These are phyloP conservation scores for Calidris pygmaea DNA, from an alignment of 2,113 vertebrate species.

Conservation along the genomic window DNA sequence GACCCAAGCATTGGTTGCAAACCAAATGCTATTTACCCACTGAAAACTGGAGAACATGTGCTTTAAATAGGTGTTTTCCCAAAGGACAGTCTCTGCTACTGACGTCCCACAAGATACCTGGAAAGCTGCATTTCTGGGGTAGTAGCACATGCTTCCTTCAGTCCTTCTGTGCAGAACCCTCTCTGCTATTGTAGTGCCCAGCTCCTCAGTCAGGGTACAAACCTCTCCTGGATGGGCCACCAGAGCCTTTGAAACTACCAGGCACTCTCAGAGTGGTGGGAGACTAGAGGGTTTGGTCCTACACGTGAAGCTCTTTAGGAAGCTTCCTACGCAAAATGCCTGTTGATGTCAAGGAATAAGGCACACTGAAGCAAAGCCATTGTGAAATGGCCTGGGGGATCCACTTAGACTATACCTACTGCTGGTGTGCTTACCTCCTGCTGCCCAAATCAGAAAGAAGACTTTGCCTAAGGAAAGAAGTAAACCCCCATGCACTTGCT, in stretches of 20 bases:
- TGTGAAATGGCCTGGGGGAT: not conserved
- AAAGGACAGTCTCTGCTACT: not conserved
- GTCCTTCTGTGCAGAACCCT: not conserved
- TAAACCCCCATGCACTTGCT: fast-evolving
- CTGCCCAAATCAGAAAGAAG: not conserved
- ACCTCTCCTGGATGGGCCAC: not conserved
- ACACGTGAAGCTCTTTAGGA: not conserved
- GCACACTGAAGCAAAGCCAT: not conserved
- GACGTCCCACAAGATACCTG: not conserved
- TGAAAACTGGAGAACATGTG: not conserved
- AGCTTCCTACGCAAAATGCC: not conserved
- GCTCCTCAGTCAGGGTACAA: not conserved
- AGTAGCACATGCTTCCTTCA: not conserved
- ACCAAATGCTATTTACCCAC: not conserved
- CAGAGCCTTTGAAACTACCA: not conserved
- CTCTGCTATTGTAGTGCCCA: not conserved
- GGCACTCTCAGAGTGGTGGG: not conserved
- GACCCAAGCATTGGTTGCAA: not conserved
- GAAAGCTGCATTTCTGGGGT: not conserved
- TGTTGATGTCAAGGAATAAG: not conserved
- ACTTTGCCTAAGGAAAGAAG: not conserved
- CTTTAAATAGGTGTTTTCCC: not conserved
- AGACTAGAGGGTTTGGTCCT: not conserved
- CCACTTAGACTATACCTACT: not conserved
- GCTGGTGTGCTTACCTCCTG: not conserved